Base-by-base conservation (phyloP, 2,888 invertebrate genomes). In the Oligia fasciuncula region DNA sequence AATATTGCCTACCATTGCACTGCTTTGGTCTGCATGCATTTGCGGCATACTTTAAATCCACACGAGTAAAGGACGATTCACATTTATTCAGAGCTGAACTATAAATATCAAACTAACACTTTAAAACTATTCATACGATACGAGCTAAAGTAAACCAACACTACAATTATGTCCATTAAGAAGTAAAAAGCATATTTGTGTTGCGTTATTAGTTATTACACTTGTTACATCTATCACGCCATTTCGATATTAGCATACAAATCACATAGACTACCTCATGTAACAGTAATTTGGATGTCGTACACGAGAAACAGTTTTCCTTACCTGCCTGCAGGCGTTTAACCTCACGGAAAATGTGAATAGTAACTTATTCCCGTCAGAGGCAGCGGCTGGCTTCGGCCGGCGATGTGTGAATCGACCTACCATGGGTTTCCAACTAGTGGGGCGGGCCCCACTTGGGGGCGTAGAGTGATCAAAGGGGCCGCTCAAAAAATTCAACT, bases 291-390 rank as follows among this genome's bases (percentile, higher is more conserved):
- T 86, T 79, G 84, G 63, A 67, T 85, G 84, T 83, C 76, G 75
- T 79, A 86, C 77, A 85, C 84, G 84, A 83, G 84, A 85, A 86
- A 86, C 66, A 74, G 76, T 83, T 85, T 83, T 63, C 66, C 84
- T 60, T 72, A 81, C 76, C 82, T 80, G 79, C 77, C 75, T 85
- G 51, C n/a, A 82, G 79, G 80, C 73, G 74, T 75, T 79, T 75
- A 75, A 83, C 87, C 72, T 85, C 73, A 72, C 62, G 76, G 80
- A 84, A 85, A 88, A 87, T 87, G 78, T 84, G 82, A 85, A 85
- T 80, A 79, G 85, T 85, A 86, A 87, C 87, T 88, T 85, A 83
- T 87, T 81, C 84, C 83, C 77, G 81, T 81, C 88, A 82, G 66
- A n/a, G 73, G 71, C 89, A 84, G 70, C 17, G 70, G 73, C 83